Evolutionary conservation across 2,113 vertebrate genomes (phyloP), one percentile per base, ranked within the genome.

Genomic region (Sarotherodon lohbergeri): DNA sequence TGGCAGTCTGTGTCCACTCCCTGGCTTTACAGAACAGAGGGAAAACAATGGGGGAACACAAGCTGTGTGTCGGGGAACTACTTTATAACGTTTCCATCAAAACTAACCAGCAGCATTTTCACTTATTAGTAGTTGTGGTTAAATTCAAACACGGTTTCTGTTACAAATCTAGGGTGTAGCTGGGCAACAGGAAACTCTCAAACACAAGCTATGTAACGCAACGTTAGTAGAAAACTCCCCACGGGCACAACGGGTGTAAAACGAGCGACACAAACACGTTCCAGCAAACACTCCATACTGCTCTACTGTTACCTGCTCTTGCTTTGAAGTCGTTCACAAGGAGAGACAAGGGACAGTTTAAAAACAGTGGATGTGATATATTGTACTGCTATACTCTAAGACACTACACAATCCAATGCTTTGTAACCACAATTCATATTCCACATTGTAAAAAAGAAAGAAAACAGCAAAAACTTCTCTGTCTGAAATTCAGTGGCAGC

Each of bases 251-350:
- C n/a, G 24, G 48, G 46, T 13, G 55, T 63, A 79, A 86, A 88
- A 61, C 5, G 4, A 82, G 66, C 6, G 1, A 76, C 71, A 81
- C 78, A 92, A 48, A 89, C 91, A 80, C 56, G 7, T 80, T 88
- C 90, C 81, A 95, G 29, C 83, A 89, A 89, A 86, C 76, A 86
- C 81, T 80, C 61, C 19, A 19, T 48, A 56, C 66, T 52, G 3
- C 84, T 88, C 41, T 83, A 54, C 39, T 13, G 11, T 95, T 96
- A 96, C 96, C 95, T 97, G 96, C 90, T 96, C 93, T 95, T 79
- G 90, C 96, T 97, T 94, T 92, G 91, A 92, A 89, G 93, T 88
- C 84, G 81, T 63, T 89, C 54, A 87, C 80, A 86, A 85, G 68
- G 71, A 41, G 79, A 91, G 86, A 93, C 55, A 80, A 88, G 22